A percentile compares a stretch with the other conserved stretches of the same genome.
Evolutionary conservation across 2,113 vertebrate species (phyloP).

Genomic region (Chaenocephalus aceratus): DNA sequence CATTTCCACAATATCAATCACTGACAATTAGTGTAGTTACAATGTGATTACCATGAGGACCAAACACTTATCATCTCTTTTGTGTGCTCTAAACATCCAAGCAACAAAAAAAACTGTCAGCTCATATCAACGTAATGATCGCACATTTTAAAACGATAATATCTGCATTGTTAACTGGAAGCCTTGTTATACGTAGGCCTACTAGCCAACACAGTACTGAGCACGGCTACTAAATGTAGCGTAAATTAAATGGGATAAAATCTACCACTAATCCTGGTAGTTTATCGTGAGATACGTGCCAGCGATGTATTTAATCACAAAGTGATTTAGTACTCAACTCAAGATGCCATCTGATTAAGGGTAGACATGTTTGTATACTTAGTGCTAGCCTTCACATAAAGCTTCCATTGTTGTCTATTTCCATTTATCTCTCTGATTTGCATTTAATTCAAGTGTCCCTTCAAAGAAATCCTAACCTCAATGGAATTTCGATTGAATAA

Average conservation of each 20-base stretch:
- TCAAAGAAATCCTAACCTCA: conserved; percentile 3
- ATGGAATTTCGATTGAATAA: neutral
- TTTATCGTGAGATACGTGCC: conserved; percentile 1
- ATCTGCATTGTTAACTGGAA: conserved; percentile 27
- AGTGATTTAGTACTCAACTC: conserved; percentile 2
- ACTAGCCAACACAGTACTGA: conserved; percentile 1
- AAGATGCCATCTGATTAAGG: conserved; percentile 18
- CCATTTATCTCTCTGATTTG: neutral
- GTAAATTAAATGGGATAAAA: neutral
- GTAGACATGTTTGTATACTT: neutral
- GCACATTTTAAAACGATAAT: conserved; percentile 43
- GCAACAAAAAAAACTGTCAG: conserved; percentile 13
- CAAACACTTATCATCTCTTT: conserved; percentile 24
- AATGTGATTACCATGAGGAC: conserved; percentile 38
- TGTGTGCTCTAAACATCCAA: conserved; percentile 41
- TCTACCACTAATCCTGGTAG: conserved; percentile 9
- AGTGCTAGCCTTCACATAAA: conserved; percentile 1
- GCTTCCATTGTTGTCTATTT: conserved; percentile 16
- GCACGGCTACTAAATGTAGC: conserved; percentile 1
- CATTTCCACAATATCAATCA: conserved; percentile 63
- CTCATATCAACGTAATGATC: conserved; percentile 43
- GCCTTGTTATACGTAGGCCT: conserved; percentile 4
- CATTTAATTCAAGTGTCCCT: neutral
- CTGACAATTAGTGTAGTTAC: conserved; percentile 51
- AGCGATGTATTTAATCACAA: neutral